Base-by-base conservation (phyloP, 2,113 vertebrate genomes). In the human region DNA sequence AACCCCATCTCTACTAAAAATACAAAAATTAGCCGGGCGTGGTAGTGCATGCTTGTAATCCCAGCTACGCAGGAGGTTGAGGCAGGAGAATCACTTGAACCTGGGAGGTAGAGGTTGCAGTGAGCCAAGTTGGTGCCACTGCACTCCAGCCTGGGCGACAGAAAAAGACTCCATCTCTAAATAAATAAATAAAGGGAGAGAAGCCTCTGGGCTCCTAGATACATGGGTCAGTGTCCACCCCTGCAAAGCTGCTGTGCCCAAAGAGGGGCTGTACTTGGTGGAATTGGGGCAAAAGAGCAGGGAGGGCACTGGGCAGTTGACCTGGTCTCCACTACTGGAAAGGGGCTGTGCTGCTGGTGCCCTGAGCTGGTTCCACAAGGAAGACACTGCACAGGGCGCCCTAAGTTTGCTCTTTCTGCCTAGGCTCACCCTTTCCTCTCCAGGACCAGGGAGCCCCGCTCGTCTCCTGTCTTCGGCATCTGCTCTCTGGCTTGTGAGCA, bases 331-430 rank as follows among this genome's bases (percentile, higher is more conserved):
- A 8, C 40, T 6, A 40, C 32, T 66, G 81, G 55, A 16, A 6
- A 61, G 10, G 30, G 25, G 50, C 17, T 3, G n/a, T 18, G 22
- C 32, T 2, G 0, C 20, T 0, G 1, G 30, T 1, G 4, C 22
- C 7, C 38, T 0, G 0, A 40, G 17, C 48, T 8, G 12, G 8
- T 12, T 55, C 43, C 20, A 45, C 0, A 8, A 17, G 61, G 55
- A 52, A 5, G 6, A 0, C 1, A 1, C 2, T 1, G 3, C 43
- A 12, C 13, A 5, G 48, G 14, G 30, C 1, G 0, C 1, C 82
- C 27, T 0, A 2, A 52, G 25, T 30, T 30, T 11, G 8, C 10
- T 23, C 1, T 3, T 22, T 35, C 78, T 2, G 14, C 16, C 66
- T 1, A 4, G 32, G 89, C 6, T 11, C 10, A 6, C 16, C 12